Conservation (phyloP, 2,113 vertebrate species). For the Nyctereutes procyonoides region DNA sequence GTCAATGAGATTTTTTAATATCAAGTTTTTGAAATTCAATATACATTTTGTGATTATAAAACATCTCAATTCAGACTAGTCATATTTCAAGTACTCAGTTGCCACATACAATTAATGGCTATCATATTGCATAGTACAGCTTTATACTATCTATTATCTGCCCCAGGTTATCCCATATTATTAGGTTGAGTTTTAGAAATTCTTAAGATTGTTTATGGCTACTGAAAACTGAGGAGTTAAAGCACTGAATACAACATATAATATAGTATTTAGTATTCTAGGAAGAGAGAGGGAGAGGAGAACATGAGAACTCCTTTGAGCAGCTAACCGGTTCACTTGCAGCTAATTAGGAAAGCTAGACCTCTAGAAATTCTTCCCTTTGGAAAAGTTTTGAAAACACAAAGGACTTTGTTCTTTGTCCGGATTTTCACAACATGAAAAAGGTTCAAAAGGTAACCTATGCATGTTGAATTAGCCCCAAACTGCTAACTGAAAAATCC, state of each 20-base stretch:
- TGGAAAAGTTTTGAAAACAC: background rate
- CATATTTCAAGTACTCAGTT: background rate
- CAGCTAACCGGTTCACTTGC: background rate
- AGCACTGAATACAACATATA: background rate
- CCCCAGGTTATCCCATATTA: too few species aligned
- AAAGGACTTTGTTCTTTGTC: background rate
- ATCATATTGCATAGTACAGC: too few species aligned
- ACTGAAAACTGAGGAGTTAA: background rate
- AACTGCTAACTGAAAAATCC: background rate
- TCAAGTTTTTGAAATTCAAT: background rate
- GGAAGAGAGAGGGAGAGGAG: background rate
- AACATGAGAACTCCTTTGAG: background rate
- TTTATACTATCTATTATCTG: background rate
- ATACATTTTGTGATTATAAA: background rate
- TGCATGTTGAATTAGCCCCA: background rate
- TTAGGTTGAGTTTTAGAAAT: background rate
- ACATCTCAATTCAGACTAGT: background rate
- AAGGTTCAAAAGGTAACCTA: background rate
- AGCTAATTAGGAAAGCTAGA: background rate
- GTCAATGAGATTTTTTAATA: background rate
- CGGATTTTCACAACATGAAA: background rate
- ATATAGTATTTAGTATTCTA: background rate
- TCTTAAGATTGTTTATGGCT: background rate
- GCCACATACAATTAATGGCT: background rate
- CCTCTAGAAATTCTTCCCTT: background rate